Evolutionary conservation across 2,888 invertebrate genomes (phyloP), one percentile per base, ranked within the genome.

Genomic region (Leptinotarsa peninsularis): DNA sequence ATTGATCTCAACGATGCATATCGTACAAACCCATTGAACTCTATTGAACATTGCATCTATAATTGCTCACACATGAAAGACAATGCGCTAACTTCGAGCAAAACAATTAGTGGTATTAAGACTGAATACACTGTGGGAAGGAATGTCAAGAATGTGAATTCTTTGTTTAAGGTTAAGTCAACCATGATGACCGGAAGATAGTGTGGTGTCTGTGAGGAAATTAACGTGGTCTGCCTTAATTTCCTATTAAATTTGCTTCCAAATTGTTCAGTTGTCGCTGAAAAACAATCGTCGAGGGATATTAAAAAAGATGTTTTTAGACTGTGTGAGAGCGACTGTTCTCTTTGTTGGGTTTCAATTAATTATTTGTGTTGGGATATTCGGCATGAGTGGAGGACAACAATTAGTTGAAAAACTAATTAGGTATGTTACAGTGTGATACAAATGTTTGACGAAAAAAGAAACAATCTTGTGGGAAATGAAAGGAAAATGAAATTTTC

Each of bases 91-190:
- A 76, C 74, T 72, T 54, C 49, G 63, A 67, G 72, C 73, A 49
- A 50, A 58, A 73, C 76, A 78, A 79, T 79, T 79, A 79, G 75
- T 79, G 72, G 71, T 75, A 76, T 73, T 77, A 73, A 76, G 74
- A 75, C 66, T 72, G 74, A 77, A 73, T 72, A 73, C 74, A 76
- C 76, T 82, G 82, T 83, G 83, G 83, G 83, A 83, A 84, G 83
- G 83, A 82, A 83, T 83, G 79, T 77, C 49, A 73, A 75, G 82
- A 84, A 84, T 84, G 83, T 73, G 70, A 77, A 71, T 56, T 76
- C 80, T 80, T 82, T 82, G 82, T 82, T 78, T 77, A 66, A 76
- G 73, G 78, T 79, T 74, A 81, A 82, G 80, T 82, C 81, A 79
- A 82, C 74, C 82, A 78, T 81, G 78, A 74, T 80, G 80, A 82